Evolutionary conservation across 53 echinoderm and acorn worm genomes (phyloP), one percentile per base, ranked within the genome.

Genomic region (Temnopleurus reevesii): DNA sequence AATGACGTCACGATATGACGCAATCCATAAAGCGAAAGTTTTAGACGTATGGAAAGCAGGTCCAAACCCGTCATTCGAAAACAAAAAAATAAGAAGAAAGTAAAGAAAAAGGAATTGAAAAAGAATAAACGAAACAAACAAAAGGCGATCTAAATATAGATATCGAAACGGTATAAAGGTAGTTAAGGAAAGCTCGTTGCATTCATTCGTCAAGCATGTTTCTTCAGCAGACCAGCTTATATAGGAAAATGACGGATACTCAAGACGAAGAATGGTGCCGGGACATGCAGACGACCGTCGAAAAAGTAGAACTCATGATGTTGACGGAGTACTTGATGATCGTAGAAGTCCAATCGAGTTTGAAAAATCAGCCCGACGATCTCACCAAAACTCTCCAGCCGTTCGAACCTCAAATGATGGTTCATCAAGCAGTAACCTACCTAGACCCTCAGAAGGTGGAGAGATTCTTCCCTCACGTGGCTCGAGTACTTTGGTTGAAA

Each of bases 391-490:
- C 15, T 24, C 77, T 29, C 4, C 46, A 33, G 3, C 18, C 65
- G 36, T 35, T 36, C 38, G 84, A 58, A 41, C 84, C 84, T 3
- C 84, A 84, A 26, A n/a, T 1, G 30, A 3, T 25, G 56, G 84
- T 84, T 3, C 45, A 38, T 7, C 84, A 84, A 7, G 17, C 59
- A n/a, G 58, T 84, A 8, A 34, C n/a, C 27, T 27, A 59, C 45
- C 60, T 84, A 23, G 59, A 84, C 49, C 84, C 84, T 5, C 58
- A 84, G 43, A 45, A 49, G 28, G 84, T 84, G 84, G 84, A 84
- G 24, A 35, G 36, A 5, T 84, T 84, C 26, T 84, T 43, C 84
- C 59, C 84, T 1, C 59, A 84, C 45, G 35, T 57, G 0, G 84
- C 84, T 12, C 15, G 84, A 27, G 84, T 84, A 9, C 58, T 84